Base-by-base conservation (phyloP, 2,113 vertebrate species). In the Todiramphus saurophagus region DNA sequence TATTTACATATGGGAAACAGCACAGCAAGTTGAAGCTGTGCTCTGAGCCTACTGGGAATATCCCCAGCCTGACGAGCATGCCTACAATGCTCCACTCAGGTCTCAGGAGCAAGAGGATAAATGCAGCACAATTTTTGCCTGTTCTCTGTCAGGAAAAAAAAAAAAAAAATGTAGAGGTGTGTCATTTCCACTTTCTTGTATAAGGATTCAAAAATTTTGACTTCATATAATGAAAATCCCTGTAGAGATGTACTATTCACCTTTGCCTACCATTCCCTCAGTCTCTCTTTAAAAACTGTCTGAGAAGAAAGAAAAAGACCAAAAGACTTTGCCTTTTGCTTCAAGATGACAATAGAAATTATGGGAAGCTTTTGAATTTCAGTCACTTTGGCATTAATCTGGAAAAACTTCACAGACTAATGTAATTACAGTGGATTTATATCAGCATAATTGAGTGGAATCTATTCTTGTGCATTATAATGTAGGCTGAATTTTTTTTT, bases 341-440 rank as follows among this genome's bases (percentile, higher is more conserved):
- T 89, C 53, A 84, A 73, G 58, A 86, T 81, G 55, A 79, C 78
- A 72, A 68, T 13, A 50, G 51, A 91, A 88, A 81, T 86, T 59
- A 81, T 0, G 0, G 35, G 28, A 76, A 87, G 17, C 68, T 66
- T 81, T 93, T 94, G 39, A 59, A 91, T 93, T 83, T 90, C 53
- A 68, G 62, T 43, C 79, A 70, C 21, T 95, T 83, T 18, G 30
- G 18, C 64, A 83, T 95, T 83, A 94, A 77, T 87, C 59, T 87
- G 60, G 68, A 96, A 89, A 93, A 81, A 72, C 20, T 37, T 94
- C 23, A 62, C 28, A 89, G 63, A 56, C 46, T 97, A 87, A 81
- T 64, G 60, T 62, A 95, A 92, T 97, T 94, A 66, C 16, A 67
- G 46, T 64, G 64, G 53, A 87, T 93, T 69, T 87, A 7, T 77